Percentiles rank a stretch among this genome's conserved stretches.
Conservation (phyloP, 2,888 invertebrate species). For the Augiades crinisus region DNA sequence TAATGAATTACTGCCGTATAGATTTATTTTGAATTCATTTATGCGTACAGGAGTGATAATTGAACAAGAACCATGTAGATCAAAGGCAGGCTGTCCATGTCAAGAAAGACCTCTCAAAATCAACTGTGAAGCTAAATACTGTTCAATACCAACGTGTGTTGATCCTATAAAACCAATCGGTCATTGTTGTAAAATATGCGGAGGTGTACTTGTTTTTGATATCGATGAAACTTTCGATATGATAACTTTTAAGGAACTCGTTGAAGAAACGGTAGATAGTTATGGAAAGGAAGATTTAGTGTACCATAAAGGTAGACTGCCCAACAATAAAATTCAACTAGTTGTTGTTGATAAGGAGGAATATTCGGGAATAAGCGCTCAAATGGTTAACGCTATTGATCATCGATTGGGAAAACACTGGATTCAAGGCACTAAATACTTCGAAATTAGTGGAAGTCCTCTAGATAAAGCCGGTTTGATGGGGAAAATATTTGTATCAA, state of each 20-base stretch:
- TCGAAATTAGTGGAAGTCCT: constrained; percentile 57
- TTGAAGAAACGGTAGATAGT: constrained; percentile 42
- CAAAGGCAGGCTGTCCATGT: constrained; percentile 60
- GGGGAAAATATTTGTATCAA: constrained; percentile 55
- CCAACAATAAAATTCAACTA: constrained; percentile 51
- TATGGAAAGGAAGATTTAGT: constrained; percentile 45
- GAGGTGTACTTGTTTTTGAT: constrained; percentile 54
- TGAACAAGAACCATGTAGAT: constrained; percentile 37
- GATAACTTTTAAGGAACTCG: constrained; percentile 47
- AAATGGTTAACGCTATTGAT: constrained; percentile 50
- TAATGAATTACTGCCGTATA: constrained; percentile 32
- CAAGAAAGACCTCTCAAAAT: constrained; percentile 47
- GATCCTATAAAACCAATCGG: constrained; percentile 61
- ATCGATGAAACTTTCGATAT: constrained; percentile 53
- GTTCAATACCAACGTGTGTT: constrained; percentile 52
- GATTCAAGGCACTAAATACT: constrained; percentile 44
- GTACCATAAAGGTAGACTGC: constrained; percentile 55
- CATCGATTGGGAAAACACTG: constrained; percentile 46
- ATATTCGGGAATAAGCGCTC: constrained; percentile 57
- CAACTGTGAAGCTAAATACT: constrained; percentile 57
- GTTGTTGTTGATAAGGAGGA: constrained; percentile 60
- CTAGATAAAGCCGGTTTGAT: constrained; percentile 50
- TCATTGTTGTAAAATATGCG: constrained; percentile 68
- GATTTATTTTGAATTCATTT: constrained; percentile 46
- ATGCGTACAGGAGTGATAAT: constrained; percentile 39